Conservation (phyloP, 2,113 vertebrate species). For the Centropus bengalensis region DNA sequence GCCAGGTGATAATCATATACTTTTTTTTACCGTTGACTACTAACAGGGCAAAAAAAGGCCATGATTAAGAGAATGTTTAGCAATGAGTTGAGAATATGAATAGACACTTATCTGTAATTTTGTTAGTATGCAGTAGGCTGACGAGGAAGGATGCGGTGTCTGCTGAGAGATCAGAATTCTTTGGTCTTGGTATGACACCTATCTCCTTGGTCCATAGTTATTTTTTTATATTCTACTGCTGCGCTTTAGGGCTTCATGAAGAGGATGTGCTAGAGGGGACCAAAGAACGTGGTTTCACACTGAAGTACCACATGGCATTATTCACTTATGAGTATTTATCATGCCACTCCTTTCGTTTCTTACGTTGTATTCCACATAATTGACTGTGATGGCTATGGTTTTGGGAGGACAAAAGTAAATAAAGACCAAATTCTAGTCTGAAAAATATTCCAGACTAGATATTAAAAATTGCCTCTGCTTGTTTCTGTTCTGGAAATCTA, state of each 20-base stretch:
- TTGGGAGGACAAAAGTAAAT: not conserved
- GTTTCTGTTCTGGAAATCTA: not conserved
- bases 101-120: not conserved
- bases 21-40: not conserved
- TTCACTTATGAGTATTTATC: conserved; percentile 33
- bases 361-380: not conserved
- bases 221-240: not conserved
- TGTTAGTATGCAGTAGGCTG: not conserved
- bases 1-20: not conserved
- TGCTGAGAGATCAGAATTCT: not conserved
- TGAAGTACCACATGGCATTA: not conserved
- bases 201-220: not conserved
- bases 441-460: not conserved
- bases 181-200: not conserved
- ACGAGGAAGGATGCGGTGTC: not conserved
- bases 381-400: not conserved
- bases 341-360: not conserved
- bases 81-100: not conserved
- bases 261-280: not conserved
- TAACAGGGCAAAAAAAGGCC: not conserved
- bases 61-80: not conserved
- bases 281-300: not conserved
- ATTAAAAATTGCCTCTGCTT: not conserved
- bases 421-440: not conserved
- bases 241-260: not conserved